These are phyloP conservation scores for Zaprionus gabonicus DNA, from an alignment of 1,140 invertebrate species.

Conservation along the genomic window DNA sequence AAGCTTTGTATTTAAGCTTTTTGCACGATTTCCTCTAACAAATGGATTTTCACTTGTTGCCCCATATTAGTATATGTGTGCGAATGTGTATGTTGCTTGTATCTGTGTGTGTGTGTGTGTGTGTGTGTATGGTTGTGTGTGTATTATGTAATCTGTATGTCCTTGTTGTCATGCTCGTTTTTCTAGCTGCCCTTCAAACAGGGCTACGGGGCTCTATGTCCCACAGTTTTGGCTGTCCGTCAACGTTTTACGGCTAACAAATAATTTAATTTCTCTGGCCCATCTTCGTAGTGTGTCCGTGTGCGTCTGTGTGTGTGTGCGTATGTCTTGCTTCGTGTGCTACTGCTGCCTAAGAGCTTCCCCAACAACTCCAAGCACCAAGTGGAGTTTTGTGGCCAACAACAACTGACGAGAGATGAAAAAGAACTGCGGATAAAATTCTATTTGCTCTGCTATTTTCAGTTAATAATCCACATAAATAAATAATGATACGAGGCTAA, in stretches of 20 bases:
- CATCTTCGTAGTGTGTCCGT: conserved; percentile 23
- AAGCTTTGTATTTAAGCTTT: conserved; percentile 82
- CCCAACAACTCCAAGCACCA: conserved; percentile 40
- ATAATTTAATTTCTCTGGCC: conserved; percentile 77
- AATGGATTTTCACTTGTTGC: conserved; percentile 82
- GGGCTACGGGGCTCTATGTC: conserved; percentile 3
- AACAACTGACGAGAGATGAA: background rate
- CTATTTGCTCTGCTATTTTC: conserved; percentile 23
- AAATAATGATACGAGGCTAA: conserved; percentile 26
- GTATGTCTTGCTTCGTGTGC: background rate
- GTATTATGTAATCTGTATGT: conserved; percentile 60
- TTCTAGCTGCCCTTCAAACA: conserved; percentile 55
- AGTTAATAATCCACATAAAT: conserved; percentile 42
- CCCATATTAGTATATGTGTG: conserved; percentile 36
- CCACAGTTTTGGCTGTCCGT: conserved; percentile 11
- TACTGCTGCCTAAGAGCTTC: conserved; percentile 22
- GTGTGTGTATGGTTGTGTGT: conserved; percentile 13
- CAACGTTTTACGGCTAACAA: conserved; percentile 59
- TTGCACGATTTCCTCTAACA: conserved; percentile 82
- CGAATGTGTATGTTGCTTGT: background rate
- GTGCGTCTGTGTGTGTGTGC: conserved; percentile 17
- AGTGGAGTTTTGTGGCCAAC: conserved; percentile 21
- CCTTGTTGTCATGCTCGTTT: conserved; percentile 77
- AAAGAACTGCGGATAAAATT: conserved; percentile 10
- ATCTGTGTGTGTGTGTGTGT: conserved; percentile 15